Evolutionary conservation across 2,113 vertebrate genomes (phyloP), one percentile per base, ranked within the genome.

Genomic region (Aramus guarauna): DNA sequence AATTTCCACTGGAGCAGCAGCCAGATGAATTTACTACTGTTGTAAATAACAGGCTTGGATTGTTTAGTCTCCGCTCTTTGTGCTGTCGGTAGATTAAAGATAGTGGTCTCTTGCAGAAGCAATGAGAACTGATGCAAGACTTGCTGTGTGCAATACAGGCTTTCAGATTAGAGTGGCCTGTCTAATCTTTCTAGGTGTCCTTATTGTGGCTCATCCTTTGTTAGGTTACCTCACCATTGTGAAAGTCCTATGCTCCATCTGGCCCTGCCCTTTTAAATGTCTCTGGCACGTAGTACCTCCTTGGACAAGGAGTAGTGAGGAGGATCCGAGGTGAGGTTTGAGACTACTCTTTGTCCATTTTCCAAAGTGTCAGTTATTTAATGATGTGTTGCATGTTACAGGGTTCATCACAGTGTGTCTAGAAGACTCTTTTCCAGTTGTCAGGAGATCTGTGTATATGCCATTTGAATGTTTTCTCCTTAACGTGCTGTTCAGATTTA

Each of bases 401-500:
- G 29, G 6, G n/a, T 82, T 93, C 52, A 39, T 80, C 41, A 37
- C 39, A 79, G 8, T 72, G 11, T 53, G 20, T 56, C 45, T 64
- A 48, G 50, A 79, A 81, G 27, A 62, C 47, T 71, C 37, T 73
- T 92, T 94, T 73, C 11, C 36, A 50, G 8, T 82, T 4, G 2
- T 89, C 37, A 56, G 45, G 73, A 66, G 53, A 58, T 76, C 23
- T 83, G 8, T 91, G 22, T 19, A 9, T 58, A n/a, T 62, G 52
- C 52, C 34, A 71, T 63, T 73, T 69, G 29, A 43, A 37, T 77
- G 47, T 43, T 90, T 96, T 86, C 63, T 90, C 96, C 88, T 97
- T 98, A 95, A 96, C 36, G 2, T 20, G 16, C 43, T 92, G 30
- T 68, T 93, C 97, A 98, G 98, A 98, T 98, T 96, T 98, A 85